Evolutionary conservation across 1,140 invertebrate genomes (phyloP), one percentile per base, ranked within the genome.

Genomic region (Chymomyza costata): DNA sequence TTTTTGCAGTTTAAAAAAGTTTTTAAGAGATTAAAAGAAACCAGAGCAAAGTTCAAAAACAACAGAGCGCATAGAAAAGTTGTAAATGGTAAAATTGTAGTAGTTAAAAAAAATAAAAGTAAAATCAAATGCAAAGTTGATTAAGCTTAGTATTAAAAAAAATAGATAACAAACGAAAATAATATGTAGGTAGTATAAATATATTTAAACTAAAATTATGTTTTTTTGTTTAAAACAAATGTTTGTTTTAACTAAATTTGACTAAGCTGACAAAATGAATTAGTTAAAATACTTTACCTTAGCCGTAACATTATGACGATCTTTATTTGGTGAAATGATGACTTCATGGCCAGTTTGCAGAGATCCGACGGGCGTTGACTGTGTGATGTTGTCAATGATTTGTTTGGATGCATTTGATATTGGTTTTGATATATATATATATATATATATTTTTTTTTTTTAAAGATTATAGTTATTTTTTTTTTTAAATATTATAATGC

Each of bases 341-440:
- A 94, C 91, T 88, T 96, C 95, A 83, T 96, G 94, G 68, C 91
- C 92, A 59, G 93, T 95, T 88, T 95, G 94, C 70, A 96, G 88
- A 37, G 95, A 96, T 80, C 94, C 94, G 76, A 96, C 93, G 46
- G 94, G 94, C 48, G 95, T 96, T 56, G 94, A 96, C 95, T 96
- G 60, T 65, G 51, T 53, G 39, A 35, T 63, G 16, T 25, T 25
- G 35, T 15, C 59, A 61, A 78, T 70, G 53, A 66, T 61, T 50
- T 15, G 39, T 50, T 58, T 51, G 41, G 59, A 76, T 76, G 70
- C 70, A 71, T 53, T 69, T 50, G 38, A 52, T 15, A 11, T 3
- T 13, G n/a, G n/a, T 37, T 37, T 37, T 17, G 6, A 6, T 11
- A 25, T n/a, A n/a, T n/a, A 19, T 19, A 25, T 28, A n/a, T n/a